Base-by-base conservation (phyloP, 2,888 invertebrate genomes). In the Drosophila cognata region DNA sequence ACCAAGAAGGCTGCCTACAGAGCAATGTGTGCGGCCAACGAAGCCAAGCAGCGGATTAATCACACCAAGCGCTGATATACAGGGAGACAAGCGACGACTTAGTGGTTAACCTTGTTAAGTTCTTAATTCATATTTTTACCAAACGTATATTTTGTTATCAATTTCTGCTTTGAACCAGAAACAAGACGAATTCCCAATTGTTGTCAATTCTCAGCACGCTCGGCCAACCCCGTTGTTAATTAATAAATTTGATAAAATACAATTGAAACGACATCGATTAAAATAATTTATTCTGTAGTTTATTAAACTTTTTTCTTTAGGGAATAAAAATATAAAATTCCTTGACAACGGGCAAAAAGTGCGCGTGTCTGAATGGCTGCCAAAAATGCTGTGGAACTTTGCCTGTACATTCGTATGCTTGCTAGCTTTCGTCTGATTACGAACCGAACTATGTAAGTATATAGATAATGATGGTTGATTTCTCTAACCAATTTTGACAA, bases 1-100 rank as follows among this genome's bases (percentile, higher is more conserved):
- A 96, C 96, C 0, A 95, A 95, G 85, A 95, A 95, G 72, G 95
- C 96, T 0, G 96, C 96, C 0, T 94, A 94, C 60, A 94, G 94
- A 67, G 96, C 96, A 0, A 94, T 94, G 31, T 94, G 95, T 63
- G 94, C 96, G 0, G 96, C 96, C 0, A 94, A 95, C 28, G 95
- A 95, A 21, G 96, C 96, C 8, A 95, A 95, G 80, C 94, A 95
- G 6, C 88, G 90, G 1, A 53, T 77, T 10, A 58, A 71, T 38
- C 58, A 21, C 7, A 4, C 11, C 31, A 33, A 58, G 0, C 18
- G 48, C 11, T 63, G 52, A 68, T 18, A n/a, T n/a, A n/a, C 4
- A 4, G n/a, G 6, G 4, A 1, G 21, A 25, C 13, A 6, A 13
- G 6, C 11, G n/a, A 46, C 16, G 18, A 7, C 16, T 16, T 4